These are phyloP conservation scores for Notodromas monacha DNA, from an alignment of 2,888 invertebrate species.

Conservation along the genomic window DNA sequence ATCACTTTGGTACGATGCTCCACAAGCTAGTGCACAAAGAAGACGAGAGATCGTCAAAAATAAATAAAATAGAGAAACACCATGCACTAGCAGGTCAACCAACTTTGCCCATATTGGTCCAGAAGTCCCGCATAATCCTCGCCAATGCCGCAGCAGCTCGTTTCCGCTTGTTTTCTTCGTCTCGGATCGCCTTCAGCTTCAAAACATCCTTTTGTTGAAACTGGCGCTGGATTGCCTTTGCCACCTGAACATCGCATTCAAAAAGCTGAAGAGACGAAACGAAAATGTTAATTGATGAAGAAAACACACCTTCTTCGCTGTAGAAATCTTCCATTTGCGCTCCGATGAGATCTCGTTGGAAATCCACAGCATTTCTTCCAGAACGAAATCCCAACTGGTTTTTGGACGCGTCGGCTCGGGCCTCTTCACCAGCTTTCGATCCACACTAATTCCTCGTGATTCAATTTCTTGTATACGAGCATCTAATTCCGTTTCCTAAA, in stretches of 20 bases:
- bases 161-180: conserved; percentile 49
- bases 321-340: conserved; percentile 84
- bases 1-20: conserved; percentile 72
- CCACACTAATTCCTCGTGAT: too few relatives aligned
- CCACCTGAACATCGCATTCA: too few relatives aligned
- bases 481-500: too few relatives aligned
- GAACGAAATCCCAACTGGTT: conserved; percentile 88
- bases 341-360: conserved; percentile 91
- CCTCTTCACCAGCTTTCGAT: too few relatives aligned
- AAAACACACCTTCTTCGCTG: conserved; percentile 38
- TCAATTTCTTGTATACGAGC: too few relatives aligned
- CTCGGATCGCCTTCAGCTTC: conserved; percentile 61
- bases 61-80: neutral
- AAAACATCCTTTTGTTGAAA: conserved; percentile 64
- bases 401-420: conserved; percentile 62
- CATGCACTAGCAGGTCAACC: conserved; percentile 5
- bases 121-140: conserved; percentile 71
- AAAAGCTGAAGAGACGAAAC: conserved; percentile 11
- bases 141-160: conserved; percentile 64
- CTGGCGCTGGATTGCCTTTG: conserved; percentile 60
- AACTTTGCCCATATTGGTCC: conserved; percentile 80
- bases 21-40: conserved; percentile 26
- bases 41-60: neutral
- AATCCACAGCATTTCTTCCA: conserved; percentile 97
- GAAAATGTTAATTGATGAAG: neutral